phyloP scores from a whole-genome alignment of 1,140 invertebrate genomes.

The Ceratitis capitata region DNA sequence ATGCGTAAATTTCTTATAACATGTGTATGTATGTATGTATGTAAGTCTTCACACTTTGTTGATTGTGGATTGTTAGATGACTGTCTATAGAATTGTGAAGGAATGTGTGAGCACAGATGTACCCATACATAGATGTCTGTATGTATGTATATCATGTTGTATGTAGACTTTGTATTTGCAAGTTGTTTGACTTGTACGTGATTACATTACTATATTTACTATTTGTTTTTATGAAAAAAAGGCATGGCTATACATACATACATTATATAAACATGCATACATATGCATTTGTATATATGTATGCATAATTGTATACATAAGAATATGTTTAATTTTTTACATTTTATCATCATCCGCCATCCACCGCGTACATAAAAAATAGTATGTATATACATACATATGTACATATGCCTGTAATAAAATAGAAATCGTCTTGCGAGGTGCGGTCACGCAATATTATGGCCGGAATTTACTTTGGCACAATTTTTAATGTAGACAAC shows the following conservation, averaged over 20 bases:
- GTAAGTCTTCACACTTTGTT: too few relatives aligned
- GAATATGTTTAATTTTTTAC: too few relatives aligned
- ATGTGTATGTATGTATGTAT: neutral
- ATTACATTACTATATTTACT: neutral
- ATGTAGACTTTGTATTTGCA: neutral
- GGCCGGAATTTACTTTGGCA: neutral
- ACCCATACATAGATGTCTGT: too few relatives aligned
- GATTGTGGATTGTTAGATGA: too few relatives aligned
- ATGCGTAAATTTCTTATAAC: neutral
- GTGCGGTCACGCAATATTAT: conserved; percentile 5
- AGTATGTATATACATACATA: too few relatives aligned
- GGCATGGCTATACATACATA: too few relatives aligned
- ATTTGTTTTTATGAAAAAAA: neutral
- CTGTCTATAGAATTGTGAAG: too few relatives aligned
- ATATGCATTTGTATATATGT: neutral
- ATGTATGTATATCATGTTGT: too few relatives aligned
- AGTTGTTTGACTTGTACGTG: neutral
- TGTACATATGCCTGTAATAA: too few relatives aligned
- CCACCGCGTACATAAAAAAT: neutral
- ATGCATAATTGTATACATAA: too few relatives aligned
- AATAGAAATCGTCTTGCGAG: neutral
- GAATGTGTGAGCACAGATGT: too few relatives aligned
- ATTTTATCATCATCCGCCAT: neutral
- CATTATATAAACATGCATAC: neutral
- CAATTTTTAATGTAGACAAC: neutral